Evolutionary conservation across 2,113 vertebrate genomes (phyloP).

Genomic region (Oxygymnocypris stewartii): DNA sequence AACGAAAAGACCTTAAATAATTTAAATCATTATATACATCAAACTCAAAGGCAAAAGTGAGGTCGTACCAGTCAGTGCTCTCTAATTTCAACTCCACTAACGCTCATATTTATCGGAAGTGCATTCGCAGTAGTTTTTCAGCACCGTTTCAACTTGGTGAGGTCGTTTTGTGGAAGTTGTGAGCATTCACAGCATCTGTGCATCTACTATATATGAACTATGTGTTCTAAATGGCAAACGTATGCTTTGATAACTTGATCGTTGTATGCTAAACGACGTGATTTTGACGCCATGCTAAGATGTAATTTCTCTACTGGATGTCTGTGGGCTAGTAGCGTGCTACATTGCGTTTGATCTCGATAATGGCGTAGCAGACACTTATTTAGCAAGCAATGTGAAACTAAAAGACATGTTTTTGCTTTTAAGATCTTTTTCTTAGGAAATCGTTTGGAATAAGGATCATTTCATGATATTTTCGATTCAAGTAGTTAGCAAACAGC

Average conservation of each 20-base stretch:
- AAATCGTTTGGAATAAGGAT: conserved; percentile 55
- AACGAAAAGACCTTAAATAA: conserved; percentile 69
- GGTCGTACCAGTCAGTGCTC: conserved; percentile 63
- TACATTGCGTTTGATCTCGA: conserved; percentile 43
- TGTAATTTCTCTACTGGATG: conserved; percentile 41
- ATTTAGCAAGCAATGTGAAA: conserved; percentile 30
- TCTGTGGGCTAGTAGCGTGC: conserved; percentile 68
- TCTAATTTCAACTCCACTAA: background rate
- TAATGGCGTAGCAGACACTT: conserved; percentile 42
- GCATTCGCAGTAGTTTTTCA: background rate
- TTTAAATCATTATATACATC: conserved; percentile 75
- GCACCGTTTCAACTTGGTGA: conserved; percentile 35
- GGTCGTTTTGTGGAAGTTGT: conserved; percentile 21
- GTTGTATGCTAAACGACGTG: conserved; percentile 24
- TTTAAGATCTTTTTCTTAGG: conserved; percentile 6
- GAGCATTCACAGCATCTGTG: conserved; percentile 46
- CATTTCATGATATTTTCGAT: conserved; percentile 39
- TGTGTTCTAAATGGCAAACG: conserved; percentile 25
- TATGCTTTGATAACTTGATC: conserved; percentile 42
- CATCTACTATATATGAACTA: conserved; percentile 31
- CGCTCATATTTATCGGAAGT: background rate
- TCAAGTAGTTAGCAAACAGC: conserved; percentile 51
- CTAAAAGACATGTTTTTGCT: conserved; percentile 43
- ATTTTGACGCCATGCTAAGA: conserved; percentile 52
- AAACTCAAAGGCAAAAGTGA: conserved; percentile 69